Percentiles rank a stretch among this genome's conserved stretches.
These are phyloP conservation scores for Myotis daubentonii DNA, from an alignment of 2,797 vertebrate species.

Conservation along the genomic window DNA sequence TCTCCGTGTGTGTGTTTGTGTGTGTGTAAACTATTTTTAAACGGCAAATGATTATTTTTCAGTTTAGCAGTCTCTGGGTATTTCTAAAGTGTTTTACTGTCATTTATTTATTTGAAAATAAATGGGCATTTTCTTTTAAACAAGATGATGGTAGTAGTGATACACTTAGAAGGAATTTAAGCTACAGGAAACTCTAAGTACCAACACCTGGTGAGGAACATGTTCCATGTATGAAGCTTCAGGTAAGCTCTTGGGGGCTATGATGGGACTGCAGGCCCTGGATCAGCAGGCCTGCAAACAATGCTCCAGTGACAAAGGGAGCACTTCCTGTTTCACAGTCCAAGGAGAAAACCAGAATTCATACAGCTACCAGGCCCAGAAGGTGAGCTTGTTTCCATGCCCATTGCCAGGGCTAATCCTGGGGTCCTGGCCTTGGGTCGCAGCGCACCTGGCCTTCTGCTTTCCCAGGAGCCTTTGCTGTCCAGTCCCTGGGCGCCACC, in stretches of 20 bases:
- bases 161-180: background rate
- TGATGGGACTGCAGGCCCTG: background rate
- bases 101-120: background rate
- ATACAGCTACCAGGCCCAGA: background rate
- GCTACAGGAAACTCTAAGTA: background rate
- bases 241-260: background rate
- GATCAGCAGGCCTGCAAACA: background rate
- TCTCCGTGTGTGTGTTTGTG: background rate
- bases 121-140: background rate
- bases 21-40: background rate
- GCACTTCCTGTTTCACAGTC: background rate
- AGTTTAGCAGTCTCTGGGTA: background rate
- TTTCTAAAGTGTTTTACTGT: background rate
- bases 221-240: background rate
- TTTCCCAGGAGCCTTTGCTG: background rate
- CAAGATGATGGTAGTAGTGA: background rate
- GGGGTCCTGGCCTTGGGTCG: background rate
- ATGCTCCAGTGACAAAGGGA: background rate
- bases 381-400: background rate
- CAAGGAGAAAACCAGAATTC: background rate
- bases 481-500: background rate
- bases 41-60: background rate
- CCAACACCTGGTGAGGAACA: background rate
- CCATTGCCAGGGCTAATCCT: background rate
- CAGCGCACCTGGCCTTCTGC: background rate